phyloP scores from a whole-genome alignment of 2,797 vertebrate genomes.

The Epinephelus awoara region DNA sequence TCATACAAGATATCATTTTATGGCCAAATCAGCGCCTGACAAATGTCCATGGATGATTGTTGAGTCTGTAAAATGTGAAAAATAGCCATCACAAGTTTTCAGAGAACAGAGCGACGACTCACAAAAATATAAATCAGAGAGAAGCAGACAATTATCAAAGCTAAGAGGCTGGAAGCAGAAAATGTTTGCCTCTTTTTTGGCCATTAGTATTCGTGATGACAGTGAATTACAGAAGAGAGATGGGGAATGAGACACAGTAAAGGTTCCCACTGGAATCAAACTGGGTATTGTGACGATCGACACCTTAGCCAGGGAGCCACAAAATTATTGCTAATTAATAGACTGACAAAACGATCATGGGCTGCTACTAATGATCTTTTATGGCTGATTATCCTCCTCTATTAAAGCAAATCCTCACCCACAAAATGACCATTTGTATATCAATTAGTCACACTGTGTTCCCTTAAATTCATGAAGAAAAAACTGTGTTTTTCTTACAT shows the following conservation, averaged over 20 bases:
- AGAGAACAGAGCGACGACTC: not conserved
- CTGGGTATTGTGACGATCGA: not conserved
- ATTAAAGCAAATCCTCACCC: too few species aligned
- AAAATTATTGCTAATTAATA: too few species aligned
- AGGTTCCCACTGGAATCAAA: not conserved
- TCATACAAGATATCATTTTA: constrained; percentile 2
- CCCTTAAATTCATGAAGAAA: too few species aligned
- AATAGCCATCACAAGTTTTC: not conserved
- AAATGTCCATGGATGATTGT: constrained; percentile 1
- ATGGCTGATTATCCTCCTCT: too few species aligned
- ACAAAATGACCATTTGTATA: too few species aligned
- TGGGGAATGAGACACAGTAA: not conserved
- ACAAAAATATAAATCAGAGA: constrained; percentile 11
- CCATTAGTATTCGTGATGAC: not conserved
- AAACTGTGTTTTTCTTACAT: too few species aligned
- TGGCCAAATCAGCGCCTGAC: constrained; percentile 15
- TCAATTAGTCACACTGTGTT: too few species aligned
- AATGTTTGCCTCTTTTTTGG: not conserved
- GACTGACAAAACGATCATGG: too few species aligned
- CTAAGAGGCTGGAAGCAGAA: not conserved
- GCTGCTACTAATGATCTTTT: too few species aligned
- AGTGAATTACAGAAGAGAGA: not conserved
- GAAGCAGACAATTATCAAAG: not conserved
- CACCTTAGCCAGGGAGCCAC: too few species aligned
- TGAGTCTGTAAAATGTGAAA: constrained; percentile 15